Evolutionary conservation across 2,888 invertebrate species (phyloP).

Genomic region (Morpho helenor): DNA sequence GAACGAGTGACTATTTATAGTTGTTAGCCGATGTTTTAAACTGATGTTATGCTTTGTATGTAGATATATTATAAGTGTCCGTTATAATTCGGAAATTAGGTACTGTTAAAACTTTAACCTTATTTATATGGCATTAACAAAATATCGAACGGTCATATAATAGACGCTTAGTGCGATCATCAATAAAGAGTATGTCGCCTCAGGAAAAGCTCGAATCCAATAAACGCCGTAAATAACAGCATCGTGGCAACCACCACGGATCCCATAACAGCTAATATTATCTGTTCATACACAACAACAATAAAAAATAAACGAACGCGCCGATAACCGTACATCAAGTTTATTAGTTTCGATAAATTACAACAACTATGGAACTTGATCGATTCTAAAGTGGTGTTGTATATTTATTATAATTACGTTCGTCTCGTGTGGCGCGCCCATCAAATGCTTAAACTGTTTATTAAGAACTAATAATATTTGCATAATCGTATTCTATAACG

Average conservation of each 20-base stretch:
- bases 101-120: background rate
- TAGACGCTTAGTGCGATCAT: constrained; percentile 32
- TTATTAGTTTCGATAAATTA: constrained; percentile 76
- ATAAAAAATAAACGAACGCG: constrained; percentile 53
- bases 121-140: background rate
- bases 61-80: no score
- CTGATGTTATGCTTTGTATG: no score
- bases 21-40: no score
- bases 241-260: constrained; percentile 66
- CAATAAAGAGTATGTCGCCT: constrained; percentile 57
- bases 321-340: constrained; percentile 73
- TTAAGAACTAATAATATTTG: constrained; percentile 75
- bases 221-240: constrained; percentile 70
- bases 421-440: constrained; percentile 56
- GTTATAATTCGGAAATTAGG: no score
- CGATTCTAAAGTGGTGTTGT: constrained; percentile 72
- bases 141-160: constrained; percentile 32
- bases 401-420: constrained; percentile 74
- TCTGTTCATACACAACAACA: constrained; percentile 49
- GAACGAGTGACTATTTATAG: no score
- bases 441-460: constrained; percentile 69
- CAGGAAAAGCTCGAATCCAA: constrained; percentile 67
- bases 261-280: constrained; percentile 57
- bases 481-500: constrained; percentile 70
- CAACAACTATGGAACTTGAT: constrained; percentile 69